Evolutionary conservation across 23 tunicate genomes (phyloP).

Genomic region (Ciona savignyi): DNA sequence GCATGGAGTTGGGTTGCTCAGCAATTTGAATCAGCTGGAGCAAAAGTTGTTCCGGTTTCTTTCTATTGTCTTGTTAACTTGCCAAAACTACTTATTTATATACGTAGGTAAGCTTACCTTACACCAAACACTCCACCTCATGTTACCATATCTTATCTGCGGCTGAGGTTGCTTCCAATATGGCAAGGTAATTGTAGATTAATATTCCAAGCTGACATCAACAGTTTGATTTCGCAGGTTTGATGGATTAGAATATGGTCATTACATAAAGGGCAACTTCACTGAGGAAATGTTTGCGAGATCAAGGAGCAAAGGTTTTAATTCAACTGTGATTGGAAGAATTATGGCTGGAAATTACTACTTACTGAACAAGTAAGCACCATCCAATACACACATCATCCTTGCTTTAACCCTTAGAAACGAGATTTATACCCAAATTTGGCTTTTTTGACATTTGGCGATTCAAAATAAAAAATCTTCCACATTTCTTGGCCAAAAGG

Average conservation of each 20-base stretch:
- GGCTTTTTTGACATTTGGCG: too few species aligned
- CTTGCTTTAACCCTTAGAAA: too few species aligned
- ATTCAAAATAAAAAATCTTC: too few species aligned
- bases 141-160: slow-evolving; percentile 50
- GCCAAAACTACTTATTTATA: neutral
- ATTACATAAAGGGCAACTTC: slow-evolving; percentile 22
- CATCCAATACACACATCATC: too few species aligned
- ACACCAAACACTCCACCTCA: slow-evolving; percentile 35
- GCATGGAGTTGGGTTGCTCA: slow-evolving; percentile 63
- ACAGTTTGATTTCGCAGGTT: slow-evolving; percentile 18
- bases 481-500: too few species aligned
- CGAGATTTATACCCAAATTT: too few species aligned
- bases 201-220: neutral
- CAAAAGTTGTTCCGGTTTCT: slow-evolving; percentile 47
- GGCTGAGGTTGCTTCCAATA: slow-evolving; percentile 84
- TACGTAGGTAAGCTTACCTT: slow-evolving; percentile 67
- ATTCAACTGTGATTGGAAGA: slow-evolving; percentile 53
- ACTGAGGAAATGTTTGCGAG: slow-evolving; percentile 53
- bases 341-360: slow-evolving; percentile 84
- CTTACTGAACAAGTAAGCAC: slow-evolving; percentile 40
- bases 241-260: slow-evolving; percentile 83
- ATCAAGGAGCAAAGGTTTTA: slow-evolving; percentile 59
- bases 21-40: slow-evolving; percentile 67
- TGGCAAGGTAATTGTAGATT: slow-evolving; percentile 47
- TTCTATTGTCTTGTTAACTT: neutral